Conservation (phyloP, 2,113 vertebrate genomes). For the Pterocles gutturalis region DNA sequence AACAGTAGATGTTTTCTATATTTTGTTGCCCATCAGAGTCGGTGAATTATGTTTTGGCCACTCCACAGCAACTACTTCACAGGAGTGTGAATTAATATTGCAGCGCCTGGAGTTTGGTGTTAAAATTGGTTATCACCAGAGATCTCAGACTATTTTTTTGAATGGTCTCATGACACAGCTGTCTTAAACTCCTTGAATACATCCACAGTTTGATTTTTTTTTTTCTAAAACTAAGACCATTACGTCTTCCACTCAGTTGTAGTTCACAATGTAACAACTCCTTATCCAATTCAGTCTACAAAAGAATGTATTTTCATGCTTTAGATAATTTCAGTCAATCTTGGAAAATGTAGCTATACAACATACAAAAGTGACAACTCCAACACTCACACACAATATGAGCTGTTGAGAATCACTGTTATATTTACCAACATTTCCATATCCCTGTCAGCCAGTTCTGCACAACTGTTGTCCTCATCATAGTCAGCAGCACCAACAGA, state of each 20-base stretch:
- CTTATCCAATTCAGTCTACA: slow-evolving; percentile 55
- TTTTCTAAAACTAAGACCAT: neutral
- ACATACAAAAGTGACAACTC: slow-evolving; percentile 75
- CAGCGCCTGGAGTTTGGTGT: neutral
- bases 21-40: slow-evolving; percentile 31
- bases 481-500: slow-evolving; percentile 72
- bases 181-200: neutral
- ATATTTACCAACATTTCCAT: slow-evolving; percentile 79
- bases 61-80: neutral
- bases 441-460: slow-evolving; percentile 74
- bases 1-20: slow-evolving; percentile 40
- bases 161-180: neutral
- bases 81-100: slow-evolving; percentile 28
- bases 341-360: slow-evolving; percentile 75
- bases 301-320: slow-evolving; percentile 74
- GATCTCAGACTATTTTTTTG: neutral
- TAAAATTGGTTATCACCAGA: neutral
- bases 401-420: slow-evolving; percentile 78
- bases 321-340: slow-evolving; percentile 78
- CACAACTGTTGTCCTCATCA: slow-evolving; percentile 75
- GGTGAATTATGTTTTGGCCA: slow-evolving; percentile 45
- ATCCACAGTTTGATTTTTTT: neutral
- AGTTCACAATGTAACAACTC: slow-evolving; percentile 9
- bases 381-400: slow-evolving; percentile 75
- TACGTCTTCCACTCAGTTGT: slow-evolving; percentile 1